These are phyloP conservation scores for Halocaridina rubra DNA, from an alignment of 2,888 invertebrate species.

Conservation along the genomic window DNA sequence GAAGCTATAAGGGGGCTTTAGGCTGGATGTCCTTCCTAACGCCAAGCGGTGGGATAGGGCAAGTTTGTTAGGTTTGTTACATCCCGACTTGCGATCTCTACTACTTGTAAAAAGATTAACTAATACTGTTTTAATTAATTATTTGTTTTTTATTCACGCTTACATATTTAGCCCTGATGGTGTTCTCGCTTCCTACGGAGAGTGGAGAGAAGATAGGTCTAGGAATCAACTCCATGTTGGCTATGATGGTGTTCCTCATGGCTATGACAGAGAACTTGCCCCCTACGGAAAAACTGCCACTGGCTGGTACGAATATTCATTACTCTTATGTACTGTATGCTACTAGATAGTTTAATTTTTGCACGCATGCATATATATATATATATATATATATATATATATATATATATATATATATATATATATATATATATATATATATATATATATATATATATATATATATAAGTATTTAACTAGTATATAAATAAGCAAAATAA, in stretches of 20 bases:
- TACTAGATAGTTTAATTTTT: too few relatives aligned
- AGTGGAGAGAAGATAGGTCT: conserved; percentile 63
- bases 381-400: neutral
- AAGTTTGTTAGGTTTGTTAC: too few relatives aligned
- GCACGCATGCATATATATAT: too few relatives aligned
- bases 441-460: neutral
- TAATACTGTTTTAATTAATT: too few relatives aligned
- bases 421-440: neutral
- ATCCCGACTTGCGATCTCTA: too few relatives aligned
- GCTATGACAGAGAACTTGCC: conserved; percentile 64
- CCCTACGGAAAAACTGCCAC: conserved; percentile 56
- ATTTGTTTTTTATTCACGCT: too few relatives aligned
- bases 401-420: neutral
- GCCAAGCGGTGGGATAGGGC: too few relatives aligned
- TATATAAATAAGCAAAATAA: neutral
- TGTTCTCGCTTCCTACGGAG: conserved; percentile 62
- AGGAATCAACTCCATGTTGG: conserved; percentile 63
- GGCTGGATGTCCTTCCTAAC: too few relatives aligned
- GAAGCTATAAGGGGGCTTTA: too few relatives aligned
- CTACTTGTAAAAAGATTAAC: too few relatives aligned
- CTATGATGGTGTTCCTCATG: conserved; percentile 64
- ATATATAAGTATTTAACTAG: neutral
- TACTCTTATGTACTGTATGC: neutral
- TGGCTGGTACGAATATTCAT: conserved; percentile 55
- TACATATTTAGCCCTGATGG: conserved; percentile 61